These are phyloP conservation scores for Meriones unguiculatus DNA, from an alignment of 2,113 vertebrate genomes.

Conservation along the genomic window DNA sequence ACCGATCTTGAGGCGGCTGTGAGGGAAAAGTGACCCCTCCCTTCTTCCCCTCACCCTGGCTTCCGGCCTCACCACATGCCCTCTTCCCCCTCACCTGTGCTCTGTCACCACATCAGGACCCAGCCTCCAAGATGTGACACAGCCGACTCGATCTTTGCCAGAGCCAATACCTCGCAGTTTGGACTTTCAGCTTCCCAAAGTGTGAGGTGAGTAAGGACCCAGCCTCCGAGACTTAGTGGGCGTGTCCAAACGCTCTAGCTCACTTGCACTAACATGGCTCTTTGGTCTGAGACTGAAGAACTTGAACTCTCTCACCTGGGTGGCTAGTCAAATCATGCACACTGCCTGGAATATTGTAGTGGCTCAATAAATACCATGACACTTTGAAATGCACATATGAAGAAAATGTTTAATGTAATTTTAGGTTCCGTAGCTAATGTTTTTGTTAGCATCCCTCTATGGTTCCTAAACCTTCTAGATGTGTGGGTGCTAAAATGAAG, in stretches of 20 bases:
- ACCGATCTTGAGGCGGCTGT: not conserved
- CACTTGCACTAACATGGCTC: not conserved
- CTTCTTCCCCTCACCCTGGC: not conserved
- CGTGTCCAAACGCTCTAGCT: not conserved
- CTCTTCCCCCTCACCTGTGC: not conserved
- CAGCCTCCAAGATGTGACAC: not conserved
- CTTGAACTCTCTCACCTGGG: not conserved
- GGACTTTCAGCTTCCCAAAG: not conserved
- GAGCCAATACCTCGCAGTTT: not conserved
- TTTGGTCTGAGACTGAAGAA: not conserved
- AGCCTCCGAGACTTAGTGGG: no score
- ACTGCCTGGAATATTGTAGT: not conserved
- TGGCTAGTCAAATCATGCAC: not conserved
- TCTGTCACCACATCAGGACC: not conserved
- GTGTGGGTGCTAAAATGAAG: slow-evolving; percentile 8
- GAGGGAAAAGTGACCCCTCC: not conserved
- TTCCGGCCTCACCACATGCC: not conserved
- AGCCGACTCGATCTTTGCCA: not conserved
- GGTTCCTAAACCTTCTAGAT: not conserved
- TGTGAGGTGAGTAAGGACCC: not conserved
- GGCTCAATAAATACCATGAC: slow-evolving; percentile 1
- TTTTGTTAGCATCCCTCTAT: slow-evolving; percentile 25
- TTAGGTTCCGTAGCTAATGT: not conserved
- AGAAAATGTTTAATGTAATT: not conserved
- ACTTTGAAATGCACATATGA: slow-evolving; percentile 41